Percentiles rank a stretch among this genome's conserved stretches.
Evolutionary conservation across 2,888 invertebrate species (phyloP).

Genomic region (Kryphioiulus occultus): DNA sequence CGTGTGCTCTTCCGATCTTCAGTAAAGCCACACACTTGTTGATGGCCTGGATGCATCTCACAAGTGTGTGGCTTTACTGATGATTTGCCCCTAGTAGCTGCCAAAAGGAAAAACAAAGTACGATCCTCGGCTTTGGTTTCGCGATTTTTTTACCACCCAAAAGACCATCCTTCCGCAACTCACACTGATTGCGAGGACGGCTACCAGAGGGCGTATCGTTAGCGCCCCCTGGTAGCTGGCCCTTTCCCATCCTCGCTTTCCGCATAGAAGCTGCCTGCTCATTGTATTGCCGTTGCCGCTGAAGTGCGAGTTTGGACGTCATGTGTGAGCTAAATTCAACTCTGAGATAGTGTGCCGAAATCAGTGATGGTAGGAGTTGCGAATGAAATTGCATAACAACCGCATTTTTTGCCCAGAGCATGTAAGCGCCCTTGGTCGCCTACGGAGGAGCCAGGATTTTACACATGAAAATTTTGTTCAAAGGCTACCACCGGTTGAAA

Average conservation of each 20-base stretch:
- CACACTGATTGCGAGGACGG: not conserved
- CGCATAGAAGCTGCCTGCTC: not conserved
- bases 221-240: not conserved
- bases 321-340: slow-evolving; percentile 40
- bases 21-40: no score
- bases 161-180: not conserved
- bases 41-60: no score
- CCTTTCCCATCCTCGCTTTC: not conserved
- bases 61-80: no score
- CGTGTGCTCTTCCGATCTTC: no score
- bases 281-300: not conserved
- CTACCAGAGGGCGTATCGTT: not conserved
- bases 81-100: no score
- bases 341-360: not conserved
- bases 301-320: not conserved
- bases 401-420: not conserved
- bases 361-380: not conserved
- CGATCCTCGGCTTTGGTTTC: not conserved
- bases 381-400: not conserved
- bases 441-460: not conserved
- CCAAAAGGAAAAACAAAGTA: no score
- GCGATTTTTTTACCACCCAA: not conserved
- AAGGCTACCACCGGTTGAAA: slow-evolving; percentile 2
- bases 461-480: not conserved
- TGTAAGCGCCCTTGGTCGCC: not conserved